These are phyloP conservation scores for Epinotia nisella DNA, from an alignment of 2,888 invertebrate species.

Conservation along the genomic window DNA sequence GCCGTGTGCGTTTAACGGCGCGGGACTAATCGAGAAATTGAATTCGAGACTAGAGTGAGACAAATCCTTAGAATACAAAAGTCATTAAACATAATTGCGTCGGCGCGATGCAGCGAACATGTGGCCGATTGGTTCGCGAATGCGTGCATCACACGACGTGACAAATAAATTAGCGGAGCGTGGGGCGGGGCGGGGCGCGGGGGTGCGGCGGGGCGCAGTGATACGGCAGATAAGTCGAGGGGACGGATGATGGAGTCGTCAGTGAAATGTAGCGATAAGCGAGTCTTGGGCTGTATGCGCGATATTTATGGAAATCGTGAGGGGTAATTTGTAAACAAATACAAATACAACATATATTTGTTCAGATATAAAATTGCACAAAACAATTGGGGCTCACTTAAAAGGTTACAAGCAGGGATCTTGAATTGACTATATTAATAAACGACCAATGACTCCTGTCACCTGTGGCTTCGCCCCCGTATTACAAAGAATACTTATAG, in stretches of 20 bases:
- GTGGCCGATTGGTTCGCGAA: conserved; percentile 37
- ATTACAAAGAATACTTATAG: no score
- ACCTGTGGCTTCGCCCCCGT: no score
- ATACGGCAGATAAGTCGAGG: conserved; percentile 16
- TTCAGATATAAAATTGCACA: neutral
- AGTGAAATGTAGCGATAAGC: conserved; percentile 32
- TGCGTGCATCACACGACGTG: conserved; percentile 33
- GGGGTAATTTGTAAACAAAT: conserved; percentile 12
- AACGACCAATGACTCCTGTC: no score
- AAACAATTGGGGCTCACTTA: neutral
- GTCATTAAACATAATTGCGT: conserved; percentile 30
- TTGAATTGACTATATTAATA: neutral
- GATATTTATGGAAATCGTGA: conserved; percentile 18
- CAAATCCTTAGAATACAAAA: conserved; percentile 23
- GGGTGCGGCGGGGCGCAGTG: neutral
- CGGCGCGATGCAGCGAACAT: conserved; percentile 19
- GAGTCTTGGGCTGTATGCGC: conserved; percentile 17
- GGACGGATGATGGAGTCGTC: conserved; percentile 27
- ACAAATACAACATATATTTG: neutral
- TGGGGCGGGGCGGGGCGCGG: neutral
- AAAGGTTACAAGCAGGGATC: neutral
- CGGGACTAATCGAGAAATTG: conserved; percentile 25
- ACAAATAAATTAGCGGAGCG: conserved; percentile 34
- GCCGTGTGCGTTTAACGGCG: conserved; percentile 3
- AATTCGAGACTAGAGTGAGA: conserved; percentile 25